phyloP scores from a whole-genome alignment of 2,113 vertebrate species.

The Cyrtonyx montezumae region DNA sequence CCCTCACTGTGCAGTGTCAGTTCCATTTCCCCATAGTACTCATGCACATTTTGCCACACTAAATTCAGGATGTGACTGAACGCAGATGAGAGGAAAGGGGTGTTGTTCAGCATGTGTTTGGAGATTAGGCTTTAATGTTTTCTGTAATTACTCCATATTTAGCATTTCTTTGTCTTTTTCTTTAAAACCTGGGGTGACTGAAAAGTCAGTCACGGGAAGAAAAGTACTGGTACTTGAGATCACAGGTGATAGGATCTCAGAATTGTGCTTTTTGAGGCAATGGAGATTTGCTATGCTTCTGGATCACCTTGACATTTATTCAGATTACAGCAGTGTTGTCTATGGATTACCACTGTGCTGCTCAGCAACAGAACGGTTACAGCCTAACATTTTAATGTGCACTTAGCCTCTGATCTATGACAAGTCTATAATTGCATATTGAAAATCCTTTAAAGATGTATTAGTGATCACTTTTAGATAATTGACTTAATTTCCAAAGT shows the following conservation, averaged over 20 bases:
- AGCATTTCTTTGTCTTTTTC: not conserved
- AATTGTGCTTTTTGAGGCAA: not conserved
- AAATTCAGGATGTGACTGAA: not conserved
- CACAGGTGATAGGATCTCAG: fast-evolving
- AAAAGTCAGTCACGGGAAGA: not conserved
- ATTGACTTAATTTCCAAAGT: not conserved
- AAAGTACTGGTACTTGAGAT: not conserved
- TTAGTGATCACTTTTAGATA: not conserved
- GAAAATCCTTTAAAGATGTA: not conserved
- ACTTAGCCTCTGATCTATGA: constrained; percentile 40
- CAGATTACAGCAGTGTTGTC: not conserved
- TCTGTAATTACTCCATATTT: not conserved
- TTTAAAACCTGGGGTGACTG: not conserved
- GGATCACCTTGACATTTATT: not conserved
- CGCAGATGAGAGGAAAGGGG: not conserved
- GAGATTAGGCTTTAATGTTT: not conserved
- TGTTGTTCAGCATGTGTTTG: not conserved
- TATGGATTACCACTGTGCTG: not conserved
- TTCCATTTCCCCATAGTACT: not conserved
- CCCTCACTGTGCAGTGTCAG: not conserved
- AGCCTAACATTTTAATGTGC: not conserved
- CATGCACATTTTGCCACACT: not conserved
- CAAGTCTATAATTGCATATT: not conserved
- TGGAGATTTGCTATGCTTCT: not conserved
- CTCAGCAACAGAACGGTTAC: not conserved